A percentile compares a stretch with the other conserved stretches of the same genome.
phyloP scores from a whole-genome alignment of 2,797 vertebrate genomes.

The Pipistrellus pipistrellus region DNA sequence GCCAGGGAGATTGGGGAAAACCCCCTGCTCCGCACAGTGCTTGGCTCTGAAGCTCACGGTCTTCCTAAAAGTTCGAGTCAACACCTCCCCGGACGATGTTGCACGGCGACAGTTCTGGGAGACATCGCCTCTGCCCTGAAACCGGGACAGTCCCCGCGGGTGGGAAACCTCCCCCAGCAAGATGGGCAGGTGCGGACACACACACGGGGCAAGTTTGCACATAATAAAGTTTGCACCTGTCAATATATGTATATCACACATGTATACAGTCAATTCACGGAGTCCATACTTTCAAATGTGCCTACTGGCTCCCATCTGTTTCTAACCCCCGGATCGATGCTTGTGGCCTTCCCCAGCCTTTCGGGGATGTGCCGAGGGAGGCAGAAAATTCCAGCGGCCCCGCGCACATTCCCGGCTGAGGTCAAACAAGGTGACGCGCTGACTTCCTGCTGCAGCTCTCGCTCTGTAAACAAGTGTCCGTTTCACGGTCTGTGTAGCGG shows the following conservation, averaged over 20 bases:
- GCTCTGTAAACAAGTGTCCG: neutral
- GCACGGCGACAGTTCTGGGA: neutral
- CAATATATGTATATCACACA: neutral
- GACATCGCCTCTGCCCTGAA: neutral
- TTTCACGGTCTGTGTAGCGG: neutral
- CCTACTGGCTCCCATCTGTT: neutral
- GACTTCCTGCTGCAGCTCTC: neutral
- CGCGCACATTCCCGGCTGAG: neutral
- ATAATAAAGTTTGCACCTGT: neutral
- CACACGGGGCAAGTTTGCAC: neutral
- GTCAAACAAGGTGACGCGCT: rapidly evolving
- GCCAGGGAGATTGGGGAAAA: neutral
- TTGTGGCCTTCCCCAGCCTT: neutral
- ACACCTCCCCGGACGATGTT: neutral
- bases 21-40: neutral
- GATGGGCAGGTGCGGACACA: neutral
- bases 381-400: neutral
- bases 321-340: neutral
- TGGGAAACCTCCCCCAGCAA: neutral
- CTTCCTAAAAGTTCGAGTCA: neutral
- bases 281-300: neutral
- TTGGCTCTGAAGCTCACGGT: neutral
- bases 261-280: neutral
- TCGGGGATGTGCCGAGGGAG: too few species aligned
- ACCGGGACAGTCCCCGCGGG: neutral